phyloP scores from a whole-genome alignment of 2,113 vertebrate species.

The Thunnus thynnus region DNA sequence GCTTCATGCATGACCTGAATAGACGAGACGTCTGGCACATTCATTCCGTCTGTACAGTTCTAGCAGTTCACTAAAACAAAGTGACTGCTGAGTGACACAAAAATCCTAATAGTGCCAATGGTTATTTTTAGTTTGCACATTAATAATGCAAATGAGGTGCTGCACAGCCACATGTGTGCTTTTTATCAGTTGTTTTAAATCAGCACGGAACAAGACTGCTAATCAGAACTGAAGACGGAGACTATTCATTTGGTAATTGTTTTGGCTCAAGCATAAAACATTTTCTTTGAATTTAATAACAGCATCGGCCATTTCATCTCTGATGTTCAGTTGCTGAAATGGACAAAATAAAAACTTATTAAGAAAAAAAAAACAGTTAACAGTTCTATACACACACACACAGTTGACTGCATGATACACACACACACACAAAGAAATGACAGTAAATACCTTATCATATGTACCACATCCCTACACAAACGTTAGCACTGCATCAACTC shows the following conservation, averaged over 20 bases:
- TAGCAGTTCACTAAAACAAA: slow-evolving; percentile 17
- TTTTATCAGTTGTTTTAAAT: slow-evolving; percentile 31
- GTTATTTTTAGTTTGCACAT: slow-evolving; percentile 1
- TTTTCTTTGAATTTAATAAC: background rate
- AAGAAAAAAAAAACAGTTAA: no score
- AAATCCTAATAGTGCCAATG: slow-evolving; percentile 4
- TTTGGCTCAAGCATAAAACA: background rate
- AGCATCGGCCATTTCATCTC: background rate
- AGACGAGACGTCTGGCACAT: background rate
- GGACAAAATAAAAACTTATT: background rate
- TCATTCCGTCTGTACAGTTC: slow-evolving; percentile 6
- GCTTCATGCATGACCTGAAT: slow-evolving; percentile 19
- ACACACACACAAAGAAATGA: no score
- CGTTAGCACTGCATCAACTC: no score
- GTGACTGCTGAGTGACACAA: background rate
- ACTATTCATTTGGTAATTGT: slow-evolving; percentile 7
- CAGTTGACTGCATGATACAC: no score
- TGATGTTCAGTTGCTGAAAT: background rate
- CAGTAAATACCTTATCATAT: no score
- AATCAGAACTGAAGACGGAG: background rate
- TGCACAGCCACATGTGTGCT: slow-evolving; percentile 27
- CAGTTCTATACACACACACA: no score
- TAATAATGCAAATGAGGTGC: background rate
- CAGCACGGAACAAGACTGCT: slow-evolving; percentile 1
- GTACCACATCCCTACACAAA: no score